These are phyloP conservation scores for Amphipyra berbera DNA, from an alignment of 2,888 invertebrate species.

Conservation along the genomic window DNA sequence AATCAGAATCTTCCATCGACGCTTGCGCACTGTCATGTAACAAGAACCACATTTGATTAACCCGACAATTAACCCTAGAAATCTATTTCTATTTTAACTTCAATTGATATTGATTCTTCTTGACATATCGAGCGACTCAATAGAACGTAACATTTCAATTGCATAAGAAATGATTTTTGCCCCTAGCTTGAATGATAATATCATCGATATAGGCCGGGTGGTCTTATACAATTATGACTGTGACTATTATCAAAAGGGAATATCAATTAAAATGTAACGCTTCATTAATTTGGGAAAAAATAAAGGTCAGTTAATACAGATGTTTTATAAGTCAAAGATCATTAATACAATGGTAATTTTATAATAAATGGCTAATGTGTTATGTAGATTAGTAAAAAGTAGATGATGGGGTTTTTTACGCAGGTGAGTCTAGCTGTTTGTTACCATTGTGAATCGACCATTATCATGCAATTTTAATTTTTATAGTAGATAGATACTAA, in stretches of 20 bases:
- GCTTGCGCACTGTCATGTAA: conserved; percentile 29
- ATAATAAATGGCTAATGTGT: conserved; percentile 34
- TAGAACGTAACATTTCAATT: conserved; percentile 43
- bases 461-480: no score
- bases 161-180: conserved; percentile 20
- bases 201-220: conserved; percentile 33
- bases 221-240: conserved; percentile 26
- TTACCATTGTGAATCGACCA: no score
- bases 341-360: conserved; percentile 21
- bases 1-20: conserved; percentile 39
- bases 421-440: no score
- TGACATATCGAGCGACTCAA: conserved; percentile 40
- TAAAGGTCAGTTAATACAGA: conserved; percentile 46
- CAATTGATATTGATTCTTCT: conserved; percentile 48
- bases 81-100: conserved; percentile 47
- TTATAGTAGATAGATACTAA: no score
- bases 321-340: conserved; percentile 32
- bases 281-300: conserved; percentile 50
- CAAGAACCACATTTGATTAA: conserved; percentile 47
- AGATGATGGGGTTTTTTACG: neutral
- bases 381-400: conserved; percentile 25
- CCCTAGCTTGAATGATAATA: conserved; percentile 12
- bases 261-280: conserved; percentile 53
- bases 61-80: conserved; percentile 45
- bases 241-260: conserved; percentile 31